Percentiles rank a stretch among this genome's conserved stretches.
Evolutionary conservation across 2,113 vertebrate species (phyloP).

Genomic region (Anseranas semipalmata): DNA sequence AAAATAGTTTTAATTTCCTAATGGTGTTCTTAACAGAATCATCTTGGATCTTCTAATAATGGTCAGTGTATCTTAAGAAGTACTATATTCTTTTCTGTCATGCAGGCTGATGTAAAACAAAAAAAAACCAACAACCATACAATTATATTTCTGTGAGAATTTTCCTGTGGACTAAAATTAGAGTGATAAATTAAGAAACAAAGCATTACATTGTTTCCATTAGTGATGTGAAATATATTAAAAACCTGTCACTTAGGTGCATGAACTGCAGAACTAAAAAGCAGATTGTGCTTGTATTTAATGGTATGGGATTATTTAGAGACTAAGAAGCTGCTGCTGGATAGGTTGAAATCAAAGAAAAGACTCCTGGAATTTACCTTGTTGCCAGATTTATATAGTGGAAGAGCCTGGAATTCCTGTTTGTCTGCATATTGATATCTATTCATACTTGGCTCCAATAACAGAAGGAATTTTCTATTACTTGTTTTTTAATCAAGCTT

Average conservation of each 20-base stretch:
- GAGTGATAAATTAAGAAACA: not conserved
- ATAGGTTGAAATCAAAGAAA: not conserved
- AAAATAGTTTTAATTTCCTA: not conserved
- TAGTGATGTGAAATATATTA: not conserved
- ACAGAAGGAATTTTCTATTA: not conserved
- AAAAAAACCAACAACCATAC: not conserved
- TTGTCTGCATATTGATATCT: not conserved
- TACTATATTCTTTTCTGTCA: not conserved
- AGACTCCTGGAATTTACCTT: not conserved
- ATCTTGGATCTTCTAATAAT: not conserved
- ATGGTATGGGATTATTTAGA: not conserved
- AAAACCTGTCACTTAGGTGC: not conserved
- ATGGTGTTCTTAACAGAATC: not conserved
- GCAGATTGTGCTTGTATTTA: not conserved
- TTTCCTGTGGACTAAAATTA: not conserved
- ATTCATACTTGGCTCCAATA: not conserved
- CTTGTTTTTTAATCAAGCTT: not conserved
- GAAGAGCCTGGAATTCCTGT: not conserved
- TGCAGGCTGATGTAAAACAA: not conserved
- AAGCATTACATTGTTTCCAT: not conserved
- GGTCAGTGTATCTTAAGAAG: not conserved
- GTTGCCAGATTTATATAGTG: not conserved
- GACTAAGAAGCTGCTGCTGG: not conserved
- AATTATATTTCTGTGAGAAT: not conserved
- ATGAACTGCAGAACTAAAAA: not conserved